Evolutionary conservation across 2,113 vertebrate genomes (phyloP).

Genomic region (cattle (Bos taurus)): DNA sequence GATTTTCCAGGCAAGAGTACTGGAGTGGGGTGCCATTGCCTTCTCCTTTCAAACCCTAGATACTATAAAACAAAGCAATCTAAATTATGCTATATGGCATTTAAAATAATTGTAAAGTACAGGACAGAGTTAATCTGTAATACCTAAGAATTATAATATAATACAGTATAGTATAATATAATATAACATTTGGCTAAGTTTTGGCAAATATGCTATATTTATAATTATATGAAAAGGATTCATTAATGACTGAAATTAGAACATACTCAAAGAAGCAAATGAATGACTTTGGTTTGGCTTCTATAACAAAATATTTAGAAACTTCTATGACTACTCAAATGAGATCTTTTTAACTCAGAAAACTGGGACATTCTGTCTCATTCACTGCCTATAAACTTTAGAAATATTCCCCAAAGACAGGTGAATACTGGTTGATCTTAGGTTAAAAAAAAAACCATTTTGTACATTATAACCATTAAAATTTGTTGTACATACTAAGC

Average conservation of each 20-base stretch:
- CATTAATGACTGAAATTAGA: slow-evolving; percentile 3
- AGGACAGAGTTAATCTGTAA: neutral
- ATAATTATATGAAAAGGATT: neutral
- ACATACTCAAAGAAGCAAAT: slow-evolving; percentile 16
- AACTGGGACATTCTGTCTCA: neutral
- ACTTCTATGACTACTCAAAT: neutral
- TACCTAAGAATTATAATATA: neutral
- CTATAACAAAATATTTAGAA: slow-evolving; percentile 21
- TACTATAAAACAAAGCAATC: neutral
- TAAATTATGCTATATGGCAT: neutral
- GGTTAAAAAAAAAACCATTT: neutral
- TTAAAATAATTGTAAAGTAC: slow-evolving; percentile 40
- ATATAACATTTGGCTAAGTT: neutral
- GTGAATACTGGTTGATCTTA: neutral
- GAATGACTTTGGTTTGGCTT: slow-evolving; percentile 31
- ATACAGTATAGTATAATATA: neutral
- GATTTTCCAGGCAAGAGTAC: too few species aligned
- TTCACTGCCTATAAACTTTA: neutral
- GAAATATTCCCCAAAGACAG: neutral
- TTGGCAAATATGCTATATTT: neutral
- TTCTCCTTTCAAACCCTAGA: slow-evolving; percentile 39
- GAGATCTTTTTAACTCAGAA: neutral
- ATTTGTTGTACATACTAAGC: neutral
- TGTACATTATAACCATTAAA: neutral
- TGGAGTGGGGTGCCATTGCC: too few species aligned